Base-by-base conservation (phyloP, 2,888 invertebrate genomes). In the Diarsia mendica region DNA sequence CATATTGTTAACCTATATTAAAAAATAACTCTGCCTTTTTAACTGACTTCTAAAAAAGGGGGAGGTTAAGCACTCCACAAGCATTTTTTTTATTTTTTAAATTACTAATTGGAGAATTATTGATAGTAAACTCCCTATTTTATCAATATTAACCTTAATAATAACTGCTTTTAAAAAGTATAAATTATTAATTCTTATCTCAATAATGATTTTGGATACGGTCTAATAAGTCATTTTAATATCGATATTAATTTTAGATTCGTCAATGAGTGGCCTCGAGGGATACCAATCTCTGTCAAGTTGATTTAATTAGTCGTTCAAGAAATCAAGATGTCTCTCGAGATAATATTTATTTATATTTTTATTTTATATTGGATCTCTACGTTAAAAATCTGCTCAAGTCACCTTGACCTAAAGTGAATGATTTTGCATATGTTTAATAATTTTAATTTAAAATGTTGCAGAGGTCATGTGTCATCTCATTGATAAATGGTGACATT, bases 351-450 rank as follows among this genome's bases (percentile, higher is more conserved):
- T 39, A n/a, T n/a, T n/a, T n/a, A n/a, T n/a, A n/a, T 23, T 39
- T 39, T 39, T 39, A 39, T 39, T 39, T 39, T 39, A 8, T 39
- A 39, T 39, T 39, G 20, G 23, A n/a, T 39, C 10, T 48, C 48
- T 9, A n/a, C n/a, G 9, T 66, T 20, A n/a, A 66, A 77, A 75
- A 60, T 53, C 13, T 51, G 5, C 18, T 55, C 15, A 39, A n/a
- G 5, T 51, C 39, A 60, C 85, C 85, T 75, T 84, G 85, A 71
- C 74, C 13, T 13, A 46, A 9, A 76, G 60, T 63, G 39, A 80
- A 60, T 61, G 33, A 74, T 71, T 84, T 72, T 70, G 51, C 55
- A 75, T 72, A n/a, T 66, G 9, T 49, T 55, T 69, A 61, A 20
- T 71, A 49, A 53, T 61, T 71, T n/a, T 60, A 58, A 67, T 60